Conservation (phyloP, 2,888 invertebrate species). For the Tetheella fluctuosa region DNA sequence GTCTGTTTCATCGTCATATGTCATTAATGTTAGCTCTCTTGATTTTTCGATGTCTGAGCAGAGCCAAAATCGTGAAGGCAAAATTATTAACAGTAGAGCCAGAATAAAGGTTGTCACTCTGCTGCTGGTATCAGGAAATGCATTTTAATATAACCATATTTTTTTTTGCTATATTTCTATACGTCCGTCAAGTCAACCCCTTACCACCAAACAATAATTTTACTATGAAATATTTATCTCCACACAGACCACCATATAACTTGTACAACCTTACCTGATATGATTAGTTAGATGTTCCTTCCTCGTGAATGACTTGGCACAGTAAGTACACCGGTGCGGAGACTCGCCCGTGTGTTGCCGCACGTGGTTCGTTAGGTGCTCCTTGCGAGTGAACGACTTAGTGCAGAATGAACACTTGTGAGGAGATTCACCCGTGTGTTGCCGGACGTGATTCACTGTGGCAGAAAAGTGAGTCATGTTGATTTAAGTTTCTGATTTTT, state of each 20-base stretch:
- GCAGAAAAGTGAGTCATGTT: neutral
- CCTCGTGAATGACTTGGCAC: slow-evolving; percentile 92
- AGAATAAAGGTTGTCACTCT: too few species aligned
- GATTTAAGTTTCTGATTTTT: neutral
- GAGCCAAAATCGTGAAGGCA: neutral
- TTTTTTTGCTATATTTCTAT: too few species aligned
- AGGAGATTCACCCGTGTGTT: slow-evolving; percentile 91
- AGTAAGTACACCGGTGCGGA: slow-evolving; percentile 93
- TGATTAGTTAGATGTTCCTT: slow-evolving; percentile 95
- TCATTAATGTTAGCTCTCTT: too few species aligned
- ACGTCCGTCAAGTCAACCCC: too few species aligned
- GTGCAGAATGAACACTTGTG: slow-evolving; percentile 91
- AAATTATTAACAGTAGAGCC: too few species aligned
- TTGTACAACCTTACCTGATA: slow-evolving; percentile 81
- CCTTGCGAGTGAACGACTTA: slow-evolving; percentile 91
- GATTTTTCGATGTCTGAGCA: neutral
- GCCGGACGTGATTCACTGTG: slow-evolving; percentile 87
- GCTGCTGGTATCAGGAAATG: too few species aligned
- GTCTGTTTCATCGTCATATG: too few species aligned
- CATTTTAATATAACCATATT: too few species aligned
- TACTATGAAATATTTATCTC: too few species aligned
- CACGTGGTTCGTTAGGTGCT: slow-evolving; percentile 93
- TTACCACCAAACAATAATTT: too few species aligned
- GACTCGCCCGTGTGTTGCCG: slow-evolving; percentile 95
- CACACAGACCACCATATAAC: neutral